These are phyloP conservation scores for Muricea muricata DNA, from an alignment of 92 coral and sea anemone species.

Conservation along the genomic window DNA sequence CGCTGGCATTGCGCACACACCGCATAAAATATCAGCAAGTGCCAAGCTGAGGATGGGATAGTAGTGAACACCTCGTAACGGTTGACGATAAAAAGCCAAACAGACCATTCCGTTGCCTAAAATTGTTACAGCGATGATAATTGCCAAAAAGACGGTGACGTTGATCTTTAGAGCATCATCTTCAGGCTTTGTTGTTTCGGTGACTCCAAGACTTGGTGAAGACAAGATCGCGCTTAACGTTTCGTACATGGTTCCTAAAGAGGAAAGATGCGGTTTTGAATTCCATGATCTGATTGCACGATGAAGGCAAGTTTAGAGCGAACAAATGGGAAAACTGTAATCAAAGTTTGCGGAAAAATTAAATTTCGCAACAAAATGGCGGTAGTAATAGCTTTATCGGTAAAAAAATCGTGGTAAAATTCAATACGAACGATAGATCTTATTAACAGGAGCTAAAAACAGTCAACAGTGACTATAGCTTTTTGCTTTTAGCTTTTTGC, in stretches of 20 bases:
- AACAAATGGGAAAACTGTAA: too few relatives aligned
- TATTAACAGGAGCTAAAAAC: too few relatives aligned
- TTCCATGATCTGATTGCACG: too few relatives aligned
- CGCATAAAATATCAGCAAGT: conserved; percentile 87
- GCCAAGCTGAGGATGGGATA: conserved; percentile 87
- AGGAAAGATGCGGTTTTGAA: neutral
- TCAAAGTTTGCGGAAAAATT: too few relatives aligned
- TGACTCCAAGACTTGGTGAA: neutral
- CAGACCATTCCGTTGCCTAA: conserved; percentile 86
- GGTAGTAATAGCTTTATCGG: too few relatives aligned
- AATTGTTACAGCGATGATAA: conserved; percentile 76
- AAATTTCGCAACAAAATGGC: too few relatives aligned
- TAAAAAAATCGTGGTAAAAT: too few relatives aligned
- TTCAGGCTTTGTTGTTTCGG: neutral
- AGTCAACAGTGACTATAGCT: too few relatives aligned
- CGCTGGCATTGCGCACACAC: conserved; percentile 92
- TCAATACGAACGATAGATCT: too few relatives aligned
- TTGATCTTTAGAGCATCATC: neutral
- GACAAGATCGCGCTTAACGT: neutral
- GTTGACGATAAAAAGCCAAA: conserved; percentile 77
- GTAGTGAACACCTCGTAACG: conserved; percentile 80
- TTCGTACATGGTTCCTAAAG: neutral
- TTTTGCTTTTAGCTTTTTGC: too few relatives aligned
- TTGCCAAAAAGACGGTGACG: conserved; percentile 46
- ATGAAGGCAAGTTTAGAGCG: too few relatives aligned